Percentiles rank a stretch among this genome's conserved stretches.
Conservation (phyloP, 2,797 vertebrate species). For the Telmatherina bonti region DNA sequence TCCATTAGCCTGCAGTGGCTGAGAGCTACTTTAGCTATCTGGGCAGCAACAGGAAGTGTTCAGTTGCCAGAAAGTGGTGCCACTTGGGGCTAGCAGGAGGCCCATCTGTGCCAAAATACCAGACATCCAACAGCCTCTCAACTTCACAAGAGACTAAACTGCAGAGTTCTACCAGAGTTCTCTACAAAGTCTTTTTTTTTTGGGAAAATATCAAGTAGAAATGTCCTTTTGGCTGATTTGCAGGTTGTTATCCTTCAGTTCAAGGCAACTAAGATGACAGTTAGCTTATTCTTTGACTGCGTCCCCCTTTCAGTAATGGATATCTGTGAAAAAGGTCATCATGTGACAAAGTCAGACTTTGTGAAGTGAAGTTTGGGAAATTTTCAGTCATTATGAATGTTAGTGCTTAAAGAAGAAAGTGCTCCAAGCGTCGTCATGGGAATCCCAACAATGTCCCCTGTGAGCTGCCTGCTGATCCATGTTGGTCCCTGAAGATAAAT, state of each 20-base stretch:
- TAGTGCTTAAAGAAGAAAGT: neutral
- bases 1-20: conserved; percentile 61
- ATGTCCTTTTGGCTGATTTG: conserved; percentile 1
- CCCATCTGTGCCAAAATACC: conserved; percentile 54
- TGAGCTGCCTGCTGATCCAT: conserved; percentile 46
- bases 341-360: neutral
- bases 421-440: conserved; percentile 4
- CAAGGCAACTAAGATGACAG: conserved; percentile 1
- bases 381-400: conserved; percentile 30
- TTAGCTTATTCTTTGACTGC: neutral
- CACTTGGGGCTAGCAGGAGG: conserved; percentile 48
- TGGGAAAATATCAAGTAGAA: neutral
- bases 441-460: conserved; percentile 37
- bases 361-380: conserved; percentile 24
- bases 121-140: conserved; percentile 36
- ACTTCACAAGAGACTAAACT: too few species aligned
- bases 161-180: conserved; percentile 25
- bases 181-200: conserved; percentile 12
- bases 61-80: conserved; percentile 52
- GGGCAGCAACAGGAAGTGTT: conserved; percentile 60
- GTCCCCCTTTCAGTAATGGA: neutral
- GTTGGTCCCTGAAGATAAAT: conserved; percentile 60
- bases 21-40: conserved; percentile 50
- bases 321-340: conserved; percentile 13
- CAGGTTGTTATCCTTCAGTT: conserved; percentile 18